A percentile compares a stretch with the other conserved stretches of the same genome.
phyloP scores from a whole-genome alignment of 2,113 vertebrate species.

The Aspidoscelis tigris region DNA sequence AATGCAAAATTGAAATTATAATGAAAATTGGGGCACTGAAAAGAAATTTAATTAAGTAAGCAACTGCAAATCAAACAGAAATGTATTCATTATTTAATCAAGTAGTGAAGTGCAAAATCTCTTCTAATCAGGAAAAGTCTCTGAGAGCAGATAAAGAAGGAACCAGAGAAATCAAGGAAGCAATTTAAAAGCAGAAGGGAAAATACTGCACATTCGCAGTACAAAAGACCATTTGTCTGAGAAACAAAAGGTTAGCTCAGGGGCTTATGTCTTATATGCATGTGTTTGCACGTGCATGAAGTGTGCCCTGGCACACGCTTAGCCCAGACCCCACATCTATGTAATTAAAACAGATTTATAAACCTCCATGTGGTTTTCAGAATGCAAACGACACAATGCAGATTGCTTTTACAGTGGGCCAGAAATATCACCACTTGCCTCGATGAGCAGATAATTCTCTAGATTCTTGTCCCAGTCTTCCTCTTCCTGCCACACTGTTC shows the following conservation, averaged over 20 bases:
- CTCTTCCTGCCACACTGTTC: background rate
- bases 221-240: constrained; percentile 58
- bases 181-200: constrained; percentile 66
- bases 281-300: too few relatives aligned
- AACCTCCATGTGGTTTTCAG: background rate
- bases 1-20: constrained; percentile 77
- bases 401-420: too few relatives aligned
- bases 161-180: constrained; percentile 75
- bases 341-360: constrained; percentile 36
- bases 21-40: constrained; percentile 75
- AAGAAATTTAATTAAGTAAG: constrained; percentile 79
- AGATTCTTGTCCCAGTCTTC: background rate
- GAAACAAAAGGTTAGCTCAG: constrained; percentile 47
- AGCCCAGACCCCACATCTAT: constrained; percentile 16
- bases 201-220: constrained; percentile 50
- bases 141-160: constrained; percentile 69
- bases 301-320: background rate
- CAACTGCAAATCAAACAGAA: constrained; percentile 76
- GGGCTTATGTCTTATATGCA: background rate
- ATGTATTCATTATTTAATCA: constrained; percentile 80
- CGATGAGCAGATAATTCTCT: background rate
- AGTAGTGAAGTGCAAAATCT: constrained; percentile 71
- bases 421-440: background rate
- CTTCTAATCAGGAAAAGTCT: constrained; percentile 75
- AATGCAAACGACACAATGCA: background rate